These are phyloP conservation scores for Hypselothyrea guttata DNA, from an alignment of 2,888 invertebrate species.

Conservation along the genomic window DNA sequence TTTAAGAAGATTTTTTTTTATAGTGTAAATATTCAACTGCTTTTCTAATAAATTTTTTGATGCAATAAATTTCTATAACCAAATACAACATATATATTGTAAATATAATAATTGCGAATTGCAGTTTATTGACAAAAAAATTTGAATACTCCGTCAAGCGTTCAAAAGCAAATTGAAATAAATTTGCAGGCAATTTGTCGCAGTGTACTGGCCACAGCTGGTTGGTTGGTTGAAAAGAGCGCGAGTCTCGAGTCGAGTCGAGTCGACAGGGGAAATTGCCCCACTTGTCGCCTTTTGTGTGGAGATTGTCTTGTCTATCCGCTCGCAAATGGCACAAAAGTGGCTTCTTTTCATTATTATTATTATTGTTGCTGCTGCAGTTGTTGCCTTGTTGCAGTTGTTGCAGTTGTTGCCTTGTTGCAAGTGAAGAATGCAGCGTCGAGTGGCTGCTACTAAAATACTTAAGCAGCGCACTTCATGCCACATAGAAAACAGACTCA, in stretches of 20 bases:
- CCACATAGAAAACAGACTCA: constrained; percentile 52
- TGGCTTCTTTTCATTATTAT: constrained; percentile 51
- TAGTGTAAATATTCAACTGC: too few species aligned
- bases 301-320: constrained; percentile 64
- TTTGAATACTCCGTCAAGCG: too few species aligned
- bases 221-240: constrained; percentile 21
- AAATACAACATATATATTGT: too few species aligned
- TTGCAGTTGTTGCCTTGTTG: constrained; percentile 24
- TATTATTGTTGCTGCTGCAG: constrained; percentile 16
- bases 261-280: constrained; percentile 65
- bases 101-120: too few species aligned
- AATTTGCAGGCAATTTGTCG: too few species aligned
- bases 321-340: constrained; percentile 69
- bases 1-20: too few species aligned
- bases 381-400: constrained; percentile 17
- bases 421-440: constrained; percentile 65
- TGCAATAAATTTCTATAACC: too few species aligned
- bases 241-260: constrained; percentile 16
- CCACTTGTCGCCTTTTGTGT: constrained; percentile 68
- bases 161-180: too few species aligned
- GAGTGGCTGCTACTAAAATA: constrained; percentile 71
- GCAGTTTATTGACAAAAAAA: too few species aligned
- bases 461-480: constrained; percentile 68
- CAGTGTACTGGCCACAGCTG: constrained; percentile 2
- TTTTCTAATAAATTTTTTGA: too few species aligned